These are phyloP conservation scores for Pangasianodon gigas DNA, from an alignment of 2,113 vertebrate species.

Conservation along the genomic window DNA sequence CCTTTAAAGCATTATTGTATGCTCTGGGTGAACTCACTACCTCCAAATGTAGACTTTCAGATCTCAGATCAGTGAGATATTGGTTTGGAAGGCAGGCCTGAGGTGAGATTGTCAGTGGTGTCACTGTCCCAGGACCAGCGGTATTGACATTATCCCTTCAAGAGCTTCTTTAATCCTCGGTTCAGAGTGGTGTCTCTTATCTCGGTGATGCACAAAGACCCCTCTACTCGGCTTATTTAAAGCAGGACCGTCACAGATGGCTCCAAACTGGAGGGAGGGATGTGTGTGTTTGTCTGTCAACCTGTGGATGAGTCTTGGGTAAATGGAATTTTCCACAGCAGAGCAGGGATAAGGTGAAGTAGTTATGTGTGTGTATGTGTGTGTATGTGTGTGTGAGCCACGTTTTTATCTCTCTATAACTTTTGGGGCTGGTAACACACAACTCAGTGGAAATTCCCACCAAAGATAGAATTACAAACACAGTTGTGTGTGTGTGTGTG, in stretches of 20 bases:
- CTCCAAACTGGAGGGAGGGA: background rate
- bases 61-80: slow-evolving; percentile 37
- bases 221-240: slow-evolving; percentile 19
- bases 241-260: slow-evolving; percentile 8
- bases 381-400: background rate
- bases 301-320: slow-evolving; percentile 15
- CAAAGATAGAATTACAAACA: background rate
- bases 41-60: slow-evolving; percentile 1
- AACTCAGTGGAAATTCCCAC: background rate
- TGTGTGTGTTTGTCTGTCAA: background rate
- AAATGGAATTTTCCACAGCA: slow-evolving; percentile 32
- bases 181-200: slow-evolving; percentile 46
- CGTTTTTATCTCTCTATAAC: background rate
- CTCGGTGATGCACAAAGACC: slow-evolving; percentile 47
- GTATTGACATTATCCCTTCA: slow-evolving; percentile 45
- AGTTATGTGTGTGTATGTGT: background rate
- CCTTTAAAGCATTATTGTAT: slow-evolving; percentile 1
- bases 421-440: background rate
- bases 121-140: slow-evolving; percentile 27
- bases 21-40: background rate
- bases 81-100: slow-evolving; percentile 13
- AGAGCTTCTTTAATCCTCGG: slow-evolving; percentile 49
- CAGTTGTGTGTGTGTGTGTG: background rate
- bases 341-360: slow-evolving; percentile 1
- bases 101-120: slow-evolving; percentile 31